Base-by-base conservation (phyloP, 2,797 vertebrate species). In the Linurgus olivaceus region DNA sequence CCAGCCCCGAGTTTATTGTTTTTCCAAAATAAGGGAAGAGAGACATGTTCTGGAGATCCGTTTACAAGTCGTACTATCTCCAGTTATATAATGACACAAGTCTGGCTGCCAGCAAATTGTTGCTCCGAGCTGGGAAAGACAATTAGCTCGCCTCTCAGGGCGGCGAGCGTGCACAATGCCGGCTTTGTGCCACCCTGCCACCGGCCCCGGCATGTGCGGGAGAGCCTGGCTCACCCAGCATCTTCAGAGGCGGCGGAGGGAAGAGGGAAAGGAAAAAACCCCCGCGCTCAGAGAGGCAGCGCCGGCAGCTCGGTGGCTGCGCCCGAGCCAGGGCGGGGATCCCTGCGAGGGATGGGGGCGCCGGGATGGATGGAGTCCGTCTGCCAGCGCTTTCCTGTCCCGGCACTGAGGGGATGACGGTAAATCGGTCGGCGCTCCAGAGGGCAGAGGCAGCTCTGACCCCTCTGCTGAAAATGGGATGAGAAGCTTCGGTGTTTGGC, bases 51-150 rank as follows among this genome's bases (percentile, higher is more conserved):
- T 92, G 79, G 80, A 95, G 93, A 93, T 95, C 89, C 94, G 54
- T 95, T 97, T 97, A 97, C 90, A 94, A 95, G 83, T 81, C 87
- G 10, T 86, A 57, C 87, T 93, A 96, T 96, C 94, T 96, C 91
- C 76, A 47, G 96, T 97, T 97, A 97, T 97, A 95, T 97, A 97
- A 97, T 97, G 93, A 93, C 91, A 93, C 78, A 95, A 93, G 93
- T 55, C 86, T 73, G 55, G 75, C 93, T 97, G 97, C 96, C 96
- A 97, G 92, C 87, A 96, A 97, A 88, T 95, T 93, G 92, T 95
- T 96, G 89, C 78, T 97, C 76, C 1, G 31, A 94, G 87, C 85
- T 2, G 59, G 90, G 72, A 88, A 95, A 93, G 91, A 96, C 96
- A 97, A 97, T 97, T 94, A 96, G 94, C 95, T 97, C 55, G 45